Evolutionary conservation across 2,797 vertebrate genomes (phyloP).

Genomic region (Streptopelia turtur): DNA sequence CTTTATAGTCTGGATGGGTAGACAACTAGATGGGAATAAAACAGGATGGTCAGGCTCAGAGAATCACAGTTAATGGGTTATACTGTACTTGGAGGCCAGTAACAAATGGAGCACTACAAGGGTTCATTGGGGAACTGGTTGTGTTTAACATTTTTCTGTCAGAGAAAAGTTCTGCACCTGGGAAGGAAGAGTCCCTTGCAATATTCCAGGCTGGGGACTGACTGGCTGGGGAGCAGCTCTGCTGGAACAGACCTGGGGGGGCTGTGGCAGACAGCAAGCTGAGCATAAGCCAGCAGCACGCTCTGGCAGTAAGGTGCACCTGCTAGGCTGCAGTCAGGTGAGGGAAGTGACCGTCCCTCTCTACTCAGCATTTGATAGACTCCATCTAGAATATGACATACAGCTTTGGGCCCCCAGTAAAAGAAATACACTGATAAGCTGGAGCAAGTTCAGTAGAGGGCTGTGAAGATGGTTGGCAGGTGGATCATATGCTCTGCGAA

Average conservation of each 20-base stretch:
- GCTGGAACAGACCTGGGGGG: neutral
- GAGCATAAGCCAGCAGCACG: neutral
- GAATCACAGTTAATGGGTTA: neutral
- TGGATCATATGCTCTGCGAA: neutral
- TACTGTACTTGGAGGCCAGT: neutral
- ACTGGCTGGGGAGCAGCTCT: neutral
- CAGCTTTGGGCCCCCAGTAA: neutral
- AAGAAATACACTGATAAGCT: neutral
- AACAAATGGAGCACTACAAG: neutral
- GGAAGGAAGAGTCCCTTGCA: neutral
- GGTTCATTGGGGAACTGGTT: neutral
- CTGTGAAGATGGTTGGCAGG: neutral
- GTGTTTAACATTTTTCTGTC: neutral
- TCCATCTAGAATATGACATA: neutral
- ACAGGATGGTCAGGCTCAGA: neutral
- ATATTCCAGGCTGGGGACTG: neutral
- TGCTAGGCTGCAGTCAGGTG: neutral
- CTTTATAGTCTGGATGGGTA: neutral
- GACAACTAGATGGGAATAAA: neutral
- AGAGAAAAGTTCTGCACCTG: neutral
- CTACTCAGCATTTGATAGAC: neutral
- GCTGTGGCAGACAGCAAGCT: neutral
- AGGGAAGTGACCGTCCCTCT: neutral
- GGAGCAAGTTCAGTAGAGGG: neutral
- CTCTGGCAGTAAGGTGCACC: neutral